Percentiles rank a stretch among this genome's conserved stretches.
Evolutionary conservation across 2,888 invertebrate species (phyloP).

Genomic region (Molanna angustata): DNA sequence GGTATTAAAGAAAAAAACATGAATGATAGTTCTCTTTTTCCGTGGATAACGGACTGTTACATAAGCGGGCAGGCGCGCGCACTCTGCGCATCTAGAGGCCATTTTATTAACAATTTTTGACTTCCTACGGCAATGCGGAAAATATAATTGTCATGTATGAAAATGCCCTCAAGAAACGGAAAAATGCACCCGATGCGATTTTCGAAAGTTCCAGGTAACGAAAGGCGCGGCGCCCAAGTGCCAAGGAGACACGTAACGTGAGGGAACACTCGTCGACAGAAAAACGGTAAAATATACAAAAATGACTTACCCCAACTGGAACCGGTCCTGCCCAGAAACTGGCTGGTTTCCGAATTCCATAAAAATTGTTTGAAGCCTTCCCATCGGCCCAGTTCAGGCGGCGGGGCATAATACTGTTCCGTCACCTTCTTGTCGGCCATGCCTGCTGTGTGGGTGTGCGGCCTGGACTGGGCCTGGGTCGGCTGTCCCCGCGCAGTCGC

Average conservation of each 20-base stretch:
- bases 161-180: slow-evolving; percentile 4
- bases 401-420: slow-evolving; percentile 76
- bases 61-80: slow-evolving; percentile 30
- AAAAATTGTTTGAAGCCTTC: slow-evolving; percentile 81
- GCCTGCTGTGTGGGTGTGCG: slow-evolving; percentile 41
- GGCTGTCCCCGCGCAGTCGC: slow-evolving; percentile 42
- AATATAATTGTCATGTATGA: slow-evolving; percentile 16
- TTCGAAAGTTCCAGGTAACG: background rate
- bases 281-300: slow-evolving; percentile 23
- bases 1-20: background rate
- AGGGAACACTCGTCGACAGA: no score
- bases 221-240: no score
- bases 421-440: slow-evolving; percentile 77
- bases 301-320: slow-evolving; percentile 89
- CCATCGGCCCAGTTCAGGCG: slow-evolving; percentile 81
- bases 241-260: no score
- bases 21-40: slow-evolving; percentile 6
- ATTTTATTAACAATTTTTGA: slow-evolving; percentile 28
- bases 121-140: slow-evolving; percentile 29
- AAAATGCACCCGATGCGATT: background rate
- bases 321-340: slow-evolving; percentile 88
- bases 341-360: slow-evolving; percentile 90
- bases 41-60: slow-evolving; percentile 23
- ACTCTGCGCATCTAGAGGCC: slow-evolving; percentile 27
- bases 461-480: slow-evolving; percentile 25